A percentile compares a stretch with the other conserved stretches of the same genome.
These are phyloP conservation scores for Campylomormyrus numenius DNA, from an alignment of 2,113 vertebrate species.

Conservation along the genomic window DNA sequence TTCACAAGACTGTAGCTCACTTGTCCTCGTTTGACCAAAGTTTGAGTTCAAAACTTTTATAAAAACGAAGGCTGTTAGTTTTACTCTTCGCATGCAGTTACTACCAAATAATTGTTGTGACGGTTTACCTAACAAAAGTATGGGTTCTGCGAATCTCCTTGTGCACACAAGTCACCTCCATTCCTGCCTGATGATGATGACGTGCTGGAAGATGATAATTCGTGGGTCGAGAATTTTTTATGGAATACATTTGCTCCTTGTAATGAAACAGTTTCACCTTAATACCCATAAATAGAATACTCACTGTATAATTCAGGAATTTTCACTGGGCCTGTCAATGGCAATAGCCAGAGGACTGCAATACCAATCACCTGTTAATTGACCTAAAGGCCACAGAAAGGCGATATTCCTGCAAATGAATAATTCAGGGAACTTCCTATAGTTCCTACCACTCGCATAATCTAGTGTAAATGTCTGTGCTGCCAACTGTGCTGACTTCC, in stretches of 20 bases:
- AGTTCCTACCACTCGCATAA: not conserved
- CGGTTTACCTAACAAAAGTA: not conserved
- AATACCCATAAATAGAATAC: not conserved
- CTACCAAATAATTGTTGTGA: not conserved
- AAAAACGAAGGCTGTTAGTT: not conserved
- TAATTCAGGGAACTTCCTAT: not conserved
- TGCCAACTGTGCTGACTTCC: not conserved
- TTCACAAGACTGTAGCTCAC: not conserved
- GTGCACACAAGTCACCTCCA: not conserved
- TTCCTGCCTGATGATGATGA: not conserved
- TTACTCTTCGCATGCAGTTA: not conserved
- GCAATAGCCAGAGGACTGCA: not conserved
- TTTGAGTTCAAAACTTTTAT: not conserved
- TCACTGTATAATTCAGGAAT: not conserved
- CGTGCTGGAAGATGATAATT: not conserved
- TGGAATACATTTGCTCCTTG: not conserved
- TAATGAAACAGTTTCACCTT: not conserved
- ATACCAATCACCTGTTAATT: not conserved
- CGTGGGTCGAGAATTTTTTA: not conserved
- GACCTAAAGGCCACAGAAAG: not conserved
- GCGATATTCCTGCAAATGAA: not conserved
- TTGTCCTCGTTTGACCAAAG: not conserved
- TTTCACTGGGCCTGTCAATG: not conserved
- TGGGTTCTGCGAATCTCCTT: not conserved
- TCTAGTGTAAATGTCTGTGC: not conserved